Evolutionary conservation across 1,140 invertebrate genomes (phyloP).

Genomic region (Panulirus ornatus): DNA sequence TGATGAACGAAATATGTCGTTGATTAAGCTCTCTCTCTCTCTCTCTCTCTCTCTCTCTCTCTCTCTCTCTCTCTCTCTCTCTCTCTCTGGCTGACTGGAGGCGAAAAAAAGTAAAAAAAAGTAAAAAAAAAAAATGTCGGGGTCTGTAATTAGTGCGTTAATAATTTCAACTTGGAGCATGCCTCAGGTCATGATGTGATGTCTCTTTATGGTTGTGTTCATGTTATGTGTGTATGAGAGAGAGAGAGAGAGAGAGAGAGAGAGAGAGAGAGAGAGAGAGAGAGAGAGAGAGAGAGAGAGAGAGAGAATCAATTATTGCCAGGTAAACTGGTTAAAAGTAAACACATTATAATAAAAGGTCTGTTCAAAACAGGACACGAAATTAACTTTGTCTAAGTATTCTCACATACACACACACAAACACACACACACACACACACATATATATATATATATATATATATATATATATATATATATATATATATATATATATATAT

Average conservation of each 20-base stretch:
- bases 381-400: no score
- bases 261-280: background rate
- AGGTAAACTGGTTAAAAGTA: no score
- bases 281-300: background rate
- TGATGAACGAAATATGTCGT: background rate
- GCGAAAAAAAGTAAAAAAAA: background rate
- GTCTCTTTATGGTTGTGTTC: no score
- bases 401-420: no score
- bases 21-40: no score
- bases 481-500: no score
- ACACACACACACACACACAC: no score
- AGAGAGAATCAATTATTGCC: background rate
- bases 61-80: background rate
- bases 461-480: background rate
- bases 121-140: background rate
- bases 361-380: no score
- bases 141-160: background rate
- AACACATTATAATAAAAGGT: no score
- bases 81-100: no score
- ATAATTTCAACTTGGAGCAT: no score
- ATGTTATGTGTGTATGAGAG: background rate
- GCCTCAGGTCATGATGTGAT: no score
- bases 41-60: background rate
- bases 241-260: slow-evolving; percentile 12
- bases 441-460: background rate